Evolutionary conservation across 1,140 invertebrate genomes (phyloP), one percentile per base, ranked within the genome.

Genomic region (Lamellibrachia luymesi): DNA sequence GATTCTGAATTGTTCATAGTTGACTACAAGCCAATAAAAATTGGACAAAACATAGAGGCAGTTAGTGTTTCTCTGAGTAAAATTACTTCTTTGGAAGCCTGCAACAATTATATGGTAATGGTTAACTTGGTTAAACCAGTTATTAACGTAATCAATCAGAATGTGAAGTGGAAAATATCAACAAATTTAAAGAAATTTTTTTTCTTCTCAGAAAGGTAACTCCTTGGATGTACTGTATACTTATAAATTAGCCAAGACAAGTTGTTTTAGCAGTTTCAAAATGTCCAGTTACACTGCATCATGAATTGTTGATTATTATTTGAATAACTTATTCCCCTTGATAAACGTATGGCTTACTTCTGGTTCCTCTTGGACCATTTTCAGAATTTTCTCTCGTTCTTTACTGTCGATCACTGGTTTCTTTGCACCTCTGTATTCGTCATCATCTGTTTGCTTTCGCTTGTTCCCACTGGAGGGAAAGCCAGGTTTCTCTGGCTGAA

Each of bases 321-420:
- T 38, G 38, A 80, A 80, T 80, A 80, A 56, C 25, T 80, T 80
- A 22, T 80, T 80, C 2, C 64, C 25, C 64, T 38, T 22, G 64
- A 80, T 17, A 8, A 80, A 80, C 64, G 25, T 80, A 80, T 91
- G 91, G 13, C 91, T 91, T 50, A 91, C 91, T 51, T 91, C 91
- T 91, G 91, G 91, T 49, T 91, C 91, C 17, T 91, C 51, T 51
- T 91, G 49, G 49, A 91, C 91, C 91, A 91, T 91, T 91, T 91
- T 50, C n/a, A 91, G 25, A 51, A 91, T 91, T 51, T 2, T 91
- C 51, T 91, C 91, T 91, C 51, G 91, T 91, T 91, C 91, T 80
- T 22, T 80, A 22, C 64, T 80, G 64, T 80, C 64, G 25, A 80
- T 80, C 64, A 80, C 64, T 80, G 13, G 64, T 80, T 80, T 80